Base-by-base conservation (phyloP, 2,113 vertebrate genomes). In the Tamias sibiricus region DNA sequence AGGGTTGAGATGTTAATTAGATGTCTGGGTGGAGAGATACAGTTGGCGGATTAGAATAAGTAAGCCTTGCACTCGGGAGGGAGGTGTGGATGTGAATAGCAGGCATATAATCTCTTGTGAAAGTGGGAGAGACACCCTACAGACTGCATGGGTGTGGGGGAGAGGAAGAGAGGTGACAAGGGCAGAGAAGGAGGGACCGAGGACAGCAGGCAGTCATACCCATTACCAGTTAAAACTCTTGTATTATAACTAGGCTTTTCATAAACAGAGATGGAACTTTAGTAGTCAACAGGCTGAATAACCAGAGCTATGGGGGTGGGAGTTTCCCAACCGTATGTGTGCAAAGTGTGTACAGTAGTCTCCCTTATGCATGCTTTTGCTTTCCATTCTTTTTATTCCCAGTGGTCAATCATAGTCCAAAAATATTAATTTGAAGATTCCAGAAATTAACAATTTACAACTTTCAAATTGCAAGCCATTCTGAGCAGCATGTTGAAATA, bases 251-350 rank as follows among this genome's bases (percentile, higher is more conserved):
- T 13, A 87, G 71, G 57, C 2, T 4, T 24, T 4, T 42, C 3
- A 30, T 22, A 24, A 24, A 3, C 7, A 30, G 17, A 30, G 17
- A 37, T 3, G 26, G 47, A 57, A 17, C 2, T 24, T 35, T 40
- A 3, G 3, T 1, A 19, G 19, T 7, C 30, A 47, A 40, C 4
- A 77, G 9, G 6, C 5, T 52, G 68, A 68, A 11, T 1, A 64
- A n/a, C 12, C 24, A 32, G 47, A 16, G 0, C 49, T 12, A 0
- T 1, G 0, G 42, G 16, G 17, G 10, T 69, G 68, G 40, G 10
- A 59, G 26, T 3, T 2, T 11, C 26, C 35, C 59, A n/a, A 3
- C 0, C 32, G 13, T 26, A 13, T 75, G 24, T 17, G 64, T 16
- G 52, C 8, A 17, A 42, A 77, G 20, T 32, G 12, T 3, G 1